A percentile compares a stretch with the other conserved stretches of the same genome.
Conservation (phyloP, 2,797 vertebrate genomes). For the Crax fasciolata region DNA sequence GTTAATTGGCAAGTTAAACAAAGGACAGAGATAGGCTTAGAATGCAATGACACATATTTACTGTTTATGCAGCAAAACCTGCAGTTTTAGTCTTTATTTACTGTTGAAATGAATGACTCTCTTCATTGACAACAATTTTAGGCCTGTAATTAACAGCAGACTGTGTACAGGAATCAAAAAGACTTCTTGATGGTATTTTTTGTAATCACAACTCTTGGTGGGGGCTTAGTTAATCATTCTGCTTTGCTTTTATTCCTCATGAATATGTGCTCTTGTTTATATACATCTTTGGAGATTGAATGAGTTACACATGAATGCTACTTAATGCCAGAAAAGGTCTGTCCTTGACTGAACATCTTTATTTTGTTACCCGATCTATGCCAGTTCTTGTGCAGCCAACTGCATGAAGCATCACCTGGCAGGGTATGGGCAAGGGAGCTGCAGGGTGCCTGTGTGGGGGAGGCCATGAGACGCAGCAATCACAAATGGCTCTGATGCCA, state of each 20-base stretch:
- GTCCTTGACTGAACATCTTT: neutral
- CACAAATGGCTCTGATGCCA: fast-evolving
- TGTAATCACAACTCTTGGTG: neutral
- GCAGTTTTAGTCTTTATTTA: neutral
- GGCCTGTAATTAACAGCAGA: neutral
- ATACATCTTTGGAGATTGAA: neutral
- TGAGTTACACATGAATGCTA: neutral
- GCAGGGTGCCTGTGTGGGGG: fast-evolving
- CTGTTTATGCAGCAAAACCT: neutral
- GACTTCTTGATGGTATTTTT: neutral
- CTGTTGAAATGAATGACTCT: neutral
- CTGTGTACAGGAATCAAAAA: neutral
- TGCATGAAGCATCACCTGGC: fast-evolving
- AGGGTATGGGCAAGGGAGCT: neutral
- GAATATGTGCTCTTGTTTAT: neutral
- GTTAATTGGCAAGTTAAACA: slow-evolving; percentile 6
- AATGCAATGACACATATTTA: neutral
- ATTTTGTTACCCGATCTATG: neutral
- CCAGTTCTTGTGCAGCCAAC: neutral
- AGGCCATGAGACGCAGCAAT: neutral
- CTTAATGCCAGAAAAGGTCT: neutral
- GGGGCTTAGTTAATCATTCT: neutral
- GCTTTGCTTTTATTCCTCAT: neutral
- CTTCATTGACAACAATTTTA: neutral
- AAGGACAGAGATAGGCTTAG: neutral